Percentiles rank a stretch among this genome's conserved stretches.
These are phyloP conservation scores for Brachystomella parvula DNA, from an alignment of 1,140 invertebrate species.

Conservation along the genomic window DNA sequence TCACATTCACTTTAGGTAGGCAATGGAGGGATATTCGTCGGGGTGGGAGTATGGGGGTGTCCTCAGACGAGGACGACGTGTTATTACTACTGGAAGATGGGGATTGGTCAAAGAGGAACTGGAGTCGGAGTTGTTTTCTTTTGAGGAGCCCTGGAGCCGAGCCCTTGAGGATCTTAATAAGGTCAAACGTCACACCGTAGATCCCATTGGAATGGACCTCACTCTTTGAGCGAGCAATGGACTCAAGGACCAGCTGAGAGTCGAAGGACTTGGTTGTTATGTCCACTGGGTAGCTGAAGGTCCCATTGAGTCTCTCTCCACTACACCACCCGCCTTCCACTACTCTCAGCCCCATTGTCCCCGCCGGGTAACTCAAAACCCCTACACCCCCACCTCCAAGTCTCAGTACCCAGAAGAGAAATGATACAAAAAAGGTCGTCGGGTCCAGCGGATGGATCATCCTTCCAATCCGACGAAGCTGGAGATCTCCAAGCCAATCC, in stretches of 20 bases:
- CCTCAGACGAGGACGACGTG: background rate
- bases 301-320: background rate
- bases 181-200: constrained; percentile 38
- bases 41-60: background rate
- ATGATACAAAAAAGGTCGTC: constrained; percentile 6
- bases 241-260: constrained; percentile 33
- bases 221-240: constrained; percentile 33
- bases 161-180: constrained; percentile 34
- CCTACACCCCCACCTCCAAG: background rate
- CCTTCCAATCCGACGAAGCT: background rate
- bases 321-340: background rate
- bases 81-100: background rate
- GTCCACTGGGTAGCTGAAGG: constrained; percentile 25
- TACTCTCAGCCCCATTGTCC: background rate
- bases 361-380: background rate
- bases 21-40: background rate
- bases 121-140: constrained; percentile 38
- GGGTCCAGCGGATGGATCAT: constrained; percentile 10
- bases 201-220: constrained; percentile 36
- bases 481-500: background rate
- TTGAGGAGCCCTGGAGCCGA: constrained; percentile 30
- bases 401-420: background rate
- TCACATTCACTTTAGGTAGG: constrained; percentile 34
- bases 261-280: constrained; percentile 37
- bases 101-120: constrained; percentile 36